Evolutionary conservation across 1,140 invertebrate species (phyloP), one percentile per base, ranked within the genome.

Genomic region (Drosophila sp.): DNA sequence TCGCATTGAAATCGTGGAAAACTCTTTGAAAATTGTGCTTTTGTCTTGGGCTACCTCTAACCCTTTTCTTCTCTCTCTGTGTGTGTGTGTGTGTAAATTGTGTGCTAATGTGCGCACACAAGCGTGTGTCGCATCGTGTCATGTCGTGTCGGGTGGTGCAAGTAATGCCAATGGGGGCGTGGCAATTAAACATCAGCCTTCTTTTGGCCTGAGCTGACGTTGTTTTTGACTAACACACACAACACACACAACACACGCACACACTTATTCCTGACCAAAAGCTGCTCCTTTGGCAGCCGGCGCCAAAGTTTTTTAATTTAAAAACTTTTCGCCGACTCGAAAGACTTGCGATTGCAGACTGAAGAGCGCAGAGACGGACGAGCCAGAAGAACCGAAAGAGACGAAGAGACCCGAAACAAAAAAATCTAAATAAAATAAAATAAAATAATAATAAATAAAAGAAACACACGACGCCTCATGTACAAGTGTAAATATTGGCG

Each of bases 231-330:
- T 59, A 51, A 48, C 32, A 50, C 32, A 58, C 72, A 57, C 56
- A 69, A 46, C 43, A 50, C 46, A 58, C 18, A 59, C 36, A 16
- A 5, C 13, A 58, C 7, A 54, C n/a, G 43, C 9, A 43, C 54
- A 51, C 36, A 73, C 43, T 16, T 8, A 14, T 11, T 13, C 36
- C 9, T 61, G 71, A 41, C 63, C 63, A 67, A 53, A 36, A 50
- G 56, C 48, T 56, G 65, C 13, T 54, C 38, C 54, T 70, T 78
- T 74, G 65, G 75, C 79, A 74, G 79, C 65, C 65, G 57, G 51
- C 53, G 74, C 54, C 81, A 86, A 86, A 86, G 81, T 81, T 86
- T 86, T 86, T 86, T 86, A 86, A 86, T 86, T 86, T 86, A 81
- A 86, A 81, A 86, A 86, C 82, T 86, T 73, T 69, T 80, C 63